Evolutionary conservation across 2,888 invertebrate species (phyloP).

Genomic region (Cenopis cana): DNA sequence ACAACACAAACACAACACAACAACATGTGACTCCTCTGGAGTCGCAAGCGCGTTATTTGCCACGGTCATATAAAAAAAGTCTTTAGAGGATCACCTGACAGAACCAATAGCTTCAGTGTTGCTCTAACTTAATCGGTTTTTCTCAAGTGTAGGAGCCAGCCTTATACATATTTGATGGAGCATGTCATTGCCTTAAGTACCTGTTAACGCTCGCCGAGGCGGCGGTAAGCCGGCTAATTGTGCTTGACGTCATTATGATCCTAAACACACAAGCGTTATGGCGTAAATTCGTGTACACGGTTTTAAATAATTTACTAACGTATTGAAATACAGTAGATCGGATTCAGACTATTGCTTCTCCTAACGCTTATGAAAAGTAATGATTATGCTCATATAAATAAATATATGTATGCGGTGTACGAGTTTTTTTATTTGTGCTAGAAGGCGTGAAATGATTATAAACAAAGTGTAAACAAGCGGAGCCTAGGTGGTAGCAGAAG

Average conservation of each 20-base stretch:
- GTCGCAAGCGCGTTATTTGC: no score
- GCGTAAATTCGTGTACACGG: conserved; percentile 36
- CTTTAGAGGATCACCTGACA: not conserved
- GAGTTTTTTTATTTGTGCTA: no score
- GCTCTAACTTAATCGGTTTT: conserved; percentile 63
- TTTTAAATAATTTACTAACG: conserved; percentile 9
- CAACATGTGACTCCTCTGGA: no score
- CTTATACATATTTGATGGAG: conserved; percentile 72
- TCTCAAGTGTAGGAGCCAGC: conserved; percentile 63
- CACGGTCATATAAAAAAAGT: no score
- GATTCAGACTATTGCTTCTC: not conserved
- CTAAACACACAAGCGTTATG: conserved; percentile 53
- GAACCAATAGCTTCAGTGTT: conserved; percentile 16
- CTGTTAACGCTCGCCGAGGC: conserved; percentile 57
- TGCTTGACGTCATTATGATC: conserved; percentile 46
- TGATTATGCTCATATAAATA: not conserved
- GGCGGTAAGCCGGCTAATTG: conserved; percentile 54
- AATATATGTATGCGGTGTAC: no score
- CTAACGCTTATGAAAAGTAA: not conserved
- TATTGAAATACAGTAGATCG: conserved; percentile 12
- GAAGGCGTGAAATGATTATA: no score
- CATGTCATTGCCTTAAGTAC: conserved; percentile 60
- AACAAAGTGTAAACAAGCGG: no score
- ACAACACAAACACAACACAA: no score
- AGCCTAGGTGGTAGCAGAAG: not conserved